Percentiles rank a stretch among this genome's conserved stretches.
Evolutionary conservation across 1,140 invertebrate genomes (phyloP).

Genomic region (Procambarus clarkii): DNA sequence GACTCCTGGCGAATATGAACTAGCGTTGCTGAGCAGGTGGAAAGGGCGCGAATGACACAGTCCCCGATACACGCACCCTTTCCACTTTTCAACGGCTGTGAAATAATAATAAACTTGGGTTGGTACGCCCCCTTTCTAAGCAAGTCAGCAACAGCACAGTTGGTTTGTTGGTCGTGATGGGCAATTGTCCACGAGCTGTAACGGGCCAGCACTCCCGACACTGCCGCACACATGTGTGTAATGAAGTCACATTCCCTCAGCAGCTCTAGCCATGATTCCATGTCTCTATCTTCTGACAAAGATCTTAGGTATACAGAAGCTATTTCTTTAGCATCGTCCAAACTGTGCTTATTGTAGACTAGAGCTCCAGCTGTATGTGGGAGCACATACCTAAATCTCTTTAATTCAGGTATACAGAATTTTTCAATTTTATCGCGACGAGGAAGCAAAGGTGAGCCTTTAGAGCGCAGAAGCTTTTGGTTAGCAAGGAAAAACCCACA

Average conservation of each 20-base stretch:
- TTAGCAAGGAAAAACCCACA: constrained; percentile 50
- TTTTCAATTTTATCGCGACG: constrained; percentile 35
- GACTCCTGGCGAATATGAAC: constrained; percentile 58
- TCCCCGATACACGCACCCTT: not conserved
- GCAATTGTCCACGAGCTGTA: constrained; percentile 40
- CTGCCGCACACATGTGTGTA: constrained; percentile 34
- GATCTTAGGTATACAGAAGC: constrained; percentile 14
- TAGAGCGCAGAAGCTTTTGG: not conserved
- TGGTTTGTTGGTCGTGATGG: constrained; percentile 41
- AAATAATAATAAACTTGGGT: constrained; percentile 34
- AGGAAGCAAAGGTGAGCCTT: constrained; percentile 18
- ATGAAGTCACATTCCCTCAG: constrained; percentile 50
- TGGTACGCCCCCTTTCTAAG: constrained; percentile 43
- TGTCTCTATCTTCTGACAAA: constrained; percentile 23
- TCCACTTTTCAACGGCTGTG: constrained; percentile 5
- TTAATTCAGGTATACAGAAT: constrained; percentile 35
- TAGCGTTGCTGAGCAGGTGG: constrained; percentile 44
- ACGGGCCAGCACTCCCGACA: not conserved
- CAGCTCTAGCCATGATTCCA: constrained; percentile 31
- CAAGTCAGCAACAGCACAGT: constrained; percentile 40
- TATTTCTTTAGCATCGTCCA: constrained; percentile 55
- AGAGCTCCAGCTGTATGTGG: constrained; percentile 44
- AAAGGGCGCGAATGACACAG: constrained; percentile 51
- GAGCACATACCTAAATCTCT: constrained; percentile 32
- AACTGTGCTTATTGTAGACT: constrained; percentile 45